Percentiles rank a stretch among this genome's conserved stretches.
Evolutionary conservation across 2,113 vertebrate species (phyloP).

Genomic region (Aepyceros melampus): DNA sequence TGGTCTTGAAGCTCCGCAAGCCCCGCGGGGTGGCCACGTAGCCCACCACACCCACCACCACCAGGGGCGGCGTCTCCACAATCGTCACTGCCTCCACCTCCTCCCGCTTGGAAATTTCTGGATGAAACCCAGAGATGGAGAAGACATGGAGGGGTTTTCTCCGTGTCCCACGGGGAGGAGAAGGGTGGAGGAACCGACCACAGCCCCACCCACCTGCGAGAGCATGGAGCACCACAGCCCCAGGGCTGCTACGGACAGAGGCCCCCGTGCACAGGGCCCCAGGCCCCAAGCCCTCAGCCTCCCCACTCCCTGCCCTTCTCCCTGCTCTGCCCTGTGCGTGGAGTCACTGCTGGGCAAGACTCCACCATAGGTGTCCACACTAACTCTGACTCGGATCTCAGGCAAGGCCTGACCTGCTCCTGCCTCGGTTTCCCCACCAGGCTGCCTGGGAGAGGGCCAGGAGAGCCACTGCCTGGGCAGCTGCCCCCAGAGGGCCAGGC

Average conservation of each 20-base stretch:
- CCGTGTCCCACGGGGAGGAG: background rate
- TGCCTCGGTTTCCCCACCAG: background rate
- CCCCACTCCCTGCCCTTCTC: background rate
- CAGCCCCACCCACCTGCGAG: background rate
- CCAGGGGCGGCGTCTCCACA: slow-evolving; percentile 82
- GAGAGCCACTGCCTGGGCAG: background rate
- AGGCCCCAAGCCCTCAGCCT: background rate
- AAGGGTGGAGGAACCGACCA: background rate
- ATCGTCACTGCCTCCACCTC: slow-evolving; percentile 87
- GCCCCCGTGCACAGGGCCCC: background rate
- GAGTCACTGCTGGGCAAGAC: background rate
- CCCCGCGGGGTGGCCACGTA: slow-evolving; percentile 84
- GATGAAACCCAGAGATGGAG: background rate
- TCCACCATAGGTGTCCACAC: background rate
- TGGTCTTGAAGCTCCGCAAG: slow-evolving; percentile 83
- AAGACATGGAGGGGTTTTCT: background rate
- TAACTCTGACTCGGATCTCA: background rate
- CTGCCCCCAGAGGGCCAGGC: background rate
- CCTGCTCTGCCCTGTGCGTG: background rate
- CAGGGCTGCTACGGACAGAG: background rate
- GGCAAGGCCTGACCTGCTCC: background rate
- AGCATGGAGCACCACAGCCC: rapidly evolving
- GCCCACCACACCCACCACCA: slow-evolving; percentile 85
- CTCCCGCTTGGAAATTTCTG: slow-evolving; percentile 85
- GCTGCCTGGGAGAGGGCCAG: background rate